phyloP scores from a whole-genome alignment of 2,888 invertebrate genomes.

The Hipparchia sbordonii region DNA sequence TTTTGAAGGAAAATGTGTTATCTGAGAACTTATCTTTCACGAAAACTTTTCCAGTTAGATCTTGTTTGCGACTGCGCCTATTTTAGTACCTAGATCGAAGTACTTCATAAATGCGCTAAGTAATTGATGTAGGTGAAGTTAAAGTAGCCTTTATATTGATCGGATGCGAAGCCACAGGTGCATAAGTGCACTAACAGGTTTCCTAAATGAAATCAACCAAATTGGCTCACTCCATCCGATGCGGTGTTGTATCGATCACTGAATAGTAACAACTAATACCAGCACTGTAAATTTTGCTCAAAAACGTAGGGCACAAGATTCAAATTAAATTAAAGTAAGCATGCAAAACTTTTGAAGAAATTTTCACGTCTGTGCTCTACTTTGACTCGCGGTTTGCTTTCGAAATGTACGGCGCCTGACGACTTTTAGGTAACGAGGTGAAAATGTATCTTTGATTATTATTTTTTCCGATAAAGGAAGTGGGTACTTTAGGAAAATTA shows the following conservation, averaged over 20 bases:
- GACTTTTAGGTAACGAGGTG: not conserved
- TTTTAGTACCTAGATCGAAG: no score
- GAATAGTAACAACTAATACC: not conserved
- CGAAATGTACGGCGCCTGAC: not conserved
- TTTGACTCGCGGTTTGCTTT: slow-evolving; percentile 1
- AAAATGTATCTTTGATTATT: no score
- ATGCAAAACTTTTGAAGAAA: slow-evolving; percentile 6
- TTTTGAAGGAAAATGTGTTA: no score
- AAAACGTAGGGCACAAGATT: not conserved
- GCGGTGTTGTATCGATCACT: slow-evolving; percentile 41
- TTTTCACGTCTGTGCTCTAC: slow-evolving; percentile 5
- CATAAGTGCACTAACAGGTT: slow-evolving; percentile 26
- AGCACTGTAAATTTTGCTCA: not conserved
- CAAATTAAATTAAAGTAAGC: not conserved
- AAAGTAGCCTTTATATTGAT: not conserved
- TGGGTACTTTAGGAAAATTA: no score
- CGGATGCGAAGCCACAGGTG: slow-evolving; percentile 10
- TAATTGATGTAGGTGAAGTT: slow-evolving; percentile 1
- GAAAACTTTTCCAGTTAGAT: not conserved
- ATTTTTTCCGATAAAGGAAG: no score
- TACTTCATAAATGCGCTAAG: not conserved
- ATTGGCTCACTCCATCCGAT: slow-evolving; percentile 62
- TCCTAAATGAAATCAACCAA: slow-evolving; percentile 67
- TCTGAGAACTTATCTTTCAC: no score
- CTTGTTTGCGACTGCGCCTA: no score